phyloP scores from a whole-genome alignment of 2,797 vertebrate species.

The Threskiornis aethiopicus region DNA sequence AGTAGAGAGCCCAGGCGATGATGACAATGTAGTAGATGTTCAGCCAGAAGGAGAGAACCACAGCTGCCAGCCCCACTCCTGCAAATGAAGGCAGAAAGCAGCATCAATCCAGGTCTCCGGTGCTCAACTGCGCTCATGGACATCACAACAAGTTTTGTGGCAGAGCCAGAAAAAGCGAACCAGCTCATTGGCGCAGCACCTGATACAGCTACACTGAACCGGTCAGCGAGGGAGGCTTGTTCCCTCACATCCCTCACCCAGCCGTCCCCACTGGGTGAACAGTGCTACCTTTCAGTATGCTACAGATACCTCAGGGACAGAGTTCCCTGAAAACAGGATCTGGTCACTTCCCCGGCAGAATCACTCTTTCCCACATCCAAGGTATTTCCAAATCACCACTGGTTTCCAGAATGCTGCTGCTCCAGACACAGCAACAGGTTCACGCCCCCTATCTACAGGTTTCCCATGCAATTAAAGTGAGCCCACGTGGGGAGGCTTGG shows the following conservation, averaged over 20 bases:
- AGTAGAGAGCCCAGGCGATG: constrained; percentile 93
- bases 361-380: neutral
- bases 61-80: constrained; percentile 90
- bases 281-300: neutral
- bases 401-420: neutral
- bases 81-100: neutral
- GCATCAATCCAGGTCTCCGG: neutral
- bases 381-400: neutral
- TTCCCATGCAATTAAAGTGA: neutral
- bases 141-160: neutral
- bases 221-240: neutral
- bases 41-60: constrained; percentile 91
- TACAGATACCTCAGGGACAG: neutral
- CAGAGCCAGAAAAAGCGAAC: neutral
- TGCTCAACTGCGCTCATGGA: accelerated
- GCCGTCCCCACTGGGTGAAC: neutral
- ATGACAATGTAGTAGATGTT: constrained; percentile 95
- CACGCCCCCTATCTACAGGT: neutral
- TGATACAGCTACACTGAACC: neutral
- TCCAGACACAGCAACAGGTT: neutral
- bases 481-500: neutral
- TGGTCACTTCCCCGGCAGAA: neutral
- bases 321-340: neutral
- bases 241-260: accelerated
- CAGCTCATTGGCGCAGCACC: neutral